A percentile compares a stretch with the other conserved stretches of the same genome.
phyloP scores from a whole-genome alignment of 2,797 vertebrate species.

The Phalloptychus januarius region DNA sequence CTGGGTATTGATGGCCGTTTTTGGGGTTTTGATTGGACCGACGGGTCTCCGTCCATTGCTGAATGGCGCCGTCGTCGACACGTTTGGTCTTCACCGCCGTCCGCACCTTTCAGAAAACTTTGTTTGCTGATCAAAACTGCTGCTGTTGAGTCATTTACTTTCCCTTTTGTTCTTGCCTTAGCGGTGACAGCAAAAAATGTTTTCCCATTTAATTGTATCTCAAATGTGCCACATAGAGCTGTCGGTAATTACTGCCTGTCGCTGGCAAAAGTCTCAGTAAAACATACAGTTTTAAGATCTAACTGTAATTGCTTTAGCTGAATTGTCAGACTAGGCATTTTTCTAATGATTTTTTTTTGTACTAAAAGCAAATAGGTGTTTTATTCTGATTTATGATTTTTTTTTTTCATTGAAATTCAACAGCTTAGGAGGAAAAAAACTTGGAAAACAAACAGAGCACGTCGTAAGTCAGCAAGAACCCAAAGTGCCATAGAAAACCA shows the following conservation, averaged over 20 bases:
- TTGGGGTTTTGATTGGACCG: constrained; percentile 24
- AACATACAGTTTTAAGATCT: neutral
- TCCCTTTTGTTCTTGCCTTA: neutral
- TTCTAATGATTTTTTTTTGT: neutral
- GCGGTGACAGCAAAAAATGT: neutral
- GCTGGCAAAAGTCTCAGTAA: neutral
- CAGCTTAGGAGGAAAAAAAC: neutral
- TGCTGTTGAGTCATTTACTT: constrained; percentile 6
- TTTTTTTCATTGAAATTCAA: neutral
- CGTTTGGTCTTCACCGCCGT: neutral
- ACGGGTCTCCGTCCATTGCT: constrained; percentile 10
- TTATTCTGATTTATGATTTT: neutral
- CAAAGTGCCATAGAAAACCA: neutral
- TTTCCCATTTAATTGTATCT: constrained; percentile 9
- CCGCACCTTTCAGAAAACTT: constrained; percentile 9
- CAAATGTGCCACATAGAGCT: neutral
- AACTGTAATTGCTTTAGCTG: neutral
- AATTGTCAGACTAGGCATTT: neutral
- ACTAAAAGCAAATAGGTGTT: neutral
- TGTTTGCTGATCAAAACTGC: neutral
- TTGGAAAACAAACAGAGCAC: neutral
- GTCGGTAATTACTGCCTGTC: constrained; percentile 2
- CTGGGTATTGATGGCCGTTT: constrained; percentile 34
- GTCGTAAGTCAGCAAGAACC: neutral
- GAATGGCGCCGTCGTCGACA: neutral